Base-by-base conservation (phyloP, 2,797 vertebrate genomes). In the Peromyscus eremicus region DNA sequence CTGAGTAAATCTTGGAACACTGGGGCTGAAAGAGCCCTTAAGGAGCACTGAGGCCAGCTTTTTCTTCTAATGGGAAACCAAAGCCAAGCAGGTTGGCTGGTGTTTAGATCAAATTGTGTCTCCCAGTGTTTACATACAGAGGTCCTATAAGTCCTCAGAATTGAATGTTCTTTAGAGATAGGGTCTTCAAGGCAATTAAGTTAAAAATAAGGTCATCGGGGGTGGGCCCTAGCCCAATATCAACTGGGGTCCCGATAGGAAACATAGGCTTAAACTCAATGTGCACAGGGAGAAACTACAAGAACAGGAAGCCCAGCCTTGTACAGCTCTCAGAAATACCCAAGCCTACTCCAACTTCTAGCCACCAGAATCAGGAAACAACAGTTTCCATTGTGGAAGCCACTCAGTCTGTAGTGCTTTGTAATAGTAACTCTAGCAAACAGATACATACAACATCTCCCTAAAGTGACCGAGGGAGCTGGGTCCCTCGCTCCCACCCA, bases 1-100 rank as follows among this genome's bases (percentile, higher is more conserved):
- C 92, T 96, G 95, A 93, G 87, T 5, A 32, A 96, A 92, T 71
- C 85, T 95, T 92, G 96, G 92, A 94, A 93, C 70, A 43, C 85
- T 86, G 91, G 46, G 62, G 8, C 89, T 94, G 49, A 96, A 80
- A 92, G 92, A 88, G 34, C 62, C 21, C 55, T 75, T 43, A 60
- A 91, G 70, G 64, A 93, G 32, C n/a, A 40, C 29, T 27, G 52
- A 37, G 70, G 57, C 89, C 94, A 60, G 68, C n/a, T 11, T 66
- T 76, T 49, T 60, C 73, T 70, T 93, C 32, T 55, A 70, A 70
- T 62, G 27, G 37, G 75, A 92, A 90, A 82, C 66, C 64, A 13
- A 96, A 96, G 66, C n/a, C 80, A 80, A 79, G 83, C 76, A 91
- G 75, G 4, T 23, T n/a, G 62, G 60, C 62, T 21, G 12, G 19